Evolutionary conservation across 2,797 vertebrate species (phyloP).

Genomic region (Rachycentron canadum): DNA sequence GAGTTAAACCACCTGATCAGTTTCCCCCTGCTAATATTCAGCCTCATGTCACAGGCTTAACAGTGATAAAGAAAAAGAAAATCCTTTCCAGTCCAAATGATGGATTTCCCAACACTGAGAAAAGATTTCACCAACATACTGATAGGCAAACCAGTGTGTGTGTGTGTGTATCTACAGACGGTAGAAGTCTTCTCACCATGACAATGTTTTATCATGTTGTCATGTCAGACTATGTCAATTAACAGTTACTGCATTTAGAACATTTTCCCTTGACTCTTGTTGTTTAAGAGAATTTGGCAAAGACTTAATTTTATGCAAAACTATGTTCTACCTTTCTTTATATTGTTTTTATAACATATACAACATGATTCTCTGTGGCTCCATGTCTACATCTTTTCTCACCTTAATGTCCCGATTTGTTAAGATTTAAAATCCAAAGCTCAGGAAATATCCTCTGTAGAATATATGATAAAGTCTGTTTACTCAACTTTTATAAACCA

Average conservation of each 20-base stretch:
- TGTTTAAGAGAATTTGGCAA: too few relatives aligned
- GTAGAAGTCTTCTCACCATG: too few relatives aligned
- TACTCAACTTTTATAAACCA: not conserved
- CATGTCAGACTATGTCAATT: too few relatives aligned
- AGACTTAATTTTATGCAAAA: too few relatives aligned
- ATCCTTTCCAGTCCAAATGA: not conserved
- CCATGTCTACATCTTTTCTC: not conserved
- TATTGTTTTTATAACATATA: not conserved
- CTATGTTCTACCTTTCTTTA: not conserved
- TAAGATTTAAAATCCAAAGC: not conserved
- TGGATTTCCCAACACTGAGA: not conserved
- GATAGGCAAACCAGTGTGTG: too few relatives aligned
- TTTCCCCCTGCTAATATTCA: not conserved
- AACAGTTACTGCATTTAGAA: too few relatives aligned
- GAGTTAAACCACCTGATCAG: not conserved
- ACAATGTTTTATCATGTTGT: too few relatives aligned
- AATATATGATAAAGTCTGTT: not conserved
- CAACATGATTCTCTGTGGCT: too few relatives aligned
- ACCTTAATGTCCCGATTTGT: not conserved
- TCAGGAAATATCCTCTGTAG: not conserved
- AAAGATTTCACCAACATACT: not conserved
- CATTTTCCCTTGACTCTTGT: too few relatives aligned
- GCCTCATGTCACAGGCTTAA: not conserved
- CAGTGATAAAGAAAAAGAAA: not conserved
- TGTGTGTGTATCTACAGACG: too few relatives aligned